Base-by-base conservation (phyloP, 2,797 vertebrate species). In the Ataeniobius toweri region DNA sequence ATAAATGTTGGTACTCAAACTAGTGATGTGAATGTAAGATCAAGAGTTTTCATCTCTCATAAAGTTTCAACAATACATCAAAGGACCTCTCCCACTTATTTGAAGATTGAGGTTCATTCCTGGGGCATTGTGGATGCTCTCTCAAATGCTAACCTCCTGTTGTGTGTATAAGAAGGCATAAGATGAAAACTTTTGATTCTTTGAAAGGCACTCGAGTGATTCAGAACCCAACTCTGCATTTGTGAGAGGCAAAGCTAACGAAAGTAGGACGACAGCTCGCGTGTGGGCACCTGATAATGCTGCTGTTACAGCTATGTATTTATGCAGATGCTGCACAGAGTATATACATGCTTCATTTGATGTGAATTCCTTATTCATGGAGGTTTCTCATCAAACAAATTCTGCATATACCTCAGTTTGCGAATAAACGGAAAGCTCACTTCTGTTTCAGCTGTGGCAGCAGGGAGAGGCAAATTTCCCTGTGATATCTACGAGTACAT, bases 341-440 rank as follows among this genome's bases (percentile, higher is more conserved):
- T 6, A 48, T 24, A 56, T 69, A 41, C 71, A 80, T 36, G 82
- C 80, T 76, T 82, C 69, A 80, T 80, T 84, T 83, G 79, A 59
- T 76, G 63, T 77, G 46, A 81, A 89, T 87, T n/a, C 74, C 79
- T 67, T 87, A 90, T 90, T 89, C 26, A 86, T 83, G 63, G 81
- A 74, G 69, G 63, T 80, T 73, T 31, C 73, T 56, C 44, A 74
- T 74, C 12, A 83, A 81, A 80, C 58, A n/a, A 65, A 76, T 71
- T 55, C 56, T 75, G 68, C 26, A 39, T 31, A 13, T 71, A 10
- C 58, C 14, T 75, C 44, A 0, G 3, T 59, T 87, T 80, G 41
- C 53, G 14, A 56, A 53, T 65, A 55, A 69, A 70, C 55, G 20
- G 28, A n/a, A 12, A 63, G 39, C 48, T 69, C 20, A 58, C 73